Evolutionary conservation across 2,113 vertebrate species (phyloP), one percentile per base, ranked within the genome.

Genomic region (Grus americana): DNA sequence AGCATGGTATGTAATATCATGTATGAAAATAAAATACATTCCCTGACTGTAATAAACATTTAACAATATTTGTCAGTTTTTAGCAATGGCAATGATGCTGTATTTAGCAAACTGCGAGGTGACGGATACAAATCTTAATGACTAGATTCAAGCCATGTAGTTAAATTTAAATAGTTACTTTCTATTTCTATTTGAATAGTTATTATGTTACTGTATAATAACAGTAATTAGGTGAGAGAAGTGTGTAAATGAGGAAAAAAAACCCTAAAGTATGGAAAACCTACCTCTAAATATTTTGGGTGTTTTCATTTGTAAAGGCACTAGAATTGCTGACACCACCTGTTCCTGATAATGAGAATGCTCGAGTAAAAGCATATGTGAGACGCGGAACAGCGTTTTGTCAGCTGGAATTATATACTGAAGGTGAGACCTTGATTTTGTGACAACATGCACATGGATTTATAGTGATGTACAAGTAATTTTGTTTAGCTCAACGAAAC

Each of bases 341-440:
- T 19, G 99, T 99, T 62, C 58, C 97, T 78, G 98, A 98, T 85
- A 99, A 99, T 34, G 98, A 98, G 79, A 93, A 70, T 2, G 98
- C 99, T 90, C 98, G 99, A 96, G 87, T 98, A 54, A 99, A 99
- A 97, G 99, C 99, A 3, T 93, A 98, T 4, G 97, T 99, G 46
- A 98, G 99, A 62, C 96, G 99, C 70, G 99, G 99, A 34, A 98
- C 99, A 40, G 99, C 99, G 0, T 99, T 99, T 97, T 99, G 99
- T 97, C 98, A 99, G 90, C 97, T 99, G 68, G 98, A 99, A 94
- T 98, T 99, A n/a, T 99, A 99, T 44, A 86, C 98, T 29, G 99
- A 99, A 98, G 99, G 99, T 99, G 97, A 96, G 96, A 91, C 29
- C 66, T 55, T 73, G 24, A 8, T 42, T 61, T 68, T 68, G 1